These are phyloP conservation scores for Eciton burchellii DNA, from an alignment of 1,140 invertebrate genomes.

Conservation along the genomic window DNA sequence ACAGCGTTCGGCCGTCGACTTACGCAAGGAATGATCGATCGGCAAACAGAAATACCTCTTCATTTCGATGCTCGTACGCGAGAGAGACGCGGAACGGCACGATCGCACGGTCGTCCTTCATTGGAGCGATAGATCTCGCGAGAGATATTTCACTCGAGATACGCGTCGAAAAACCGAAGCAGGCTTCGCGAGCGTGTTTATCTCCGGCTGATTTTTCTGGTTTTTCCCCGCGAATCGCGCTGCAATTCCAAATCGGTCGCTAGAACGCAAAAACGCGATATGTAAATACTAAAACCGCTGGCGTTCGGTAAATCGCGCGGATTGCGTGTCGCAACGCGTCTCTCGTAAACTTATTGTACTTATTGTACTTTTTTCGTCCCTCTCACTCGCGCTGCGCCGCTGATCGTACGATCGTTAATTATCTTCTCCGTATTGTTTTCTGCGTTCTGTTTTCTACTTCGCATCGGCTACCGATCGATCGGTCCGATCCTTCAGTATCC, in stretches of 20 bases:
- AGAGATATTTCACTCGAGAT: constrained; percentile 1
- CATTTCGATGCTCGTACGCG: constrained; percentile 1
- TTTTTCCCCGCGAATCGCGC: neutral
- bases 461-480: constrained; percentile 43
- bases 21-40: constrained; percentile 71
- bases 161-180: neutral
- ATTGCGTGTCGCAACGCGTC: neutral
- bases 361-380: constrained; percentile 15
- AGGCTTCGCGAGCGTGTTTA: neutral
- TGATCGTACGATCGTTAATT: constrained; percentile 37
- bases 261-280: neutral
- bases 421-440: constrained; percentile 44
- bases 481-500: constrained; percentile 47
- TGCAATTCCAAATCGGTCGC: constrained; percentile 6
- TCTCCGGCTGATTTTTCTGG: neutral
- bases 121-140: constrained; percentile 17
- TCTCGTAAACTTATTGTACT: neutral
- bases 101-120: neutral
- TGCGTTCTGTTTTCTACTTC: too few relatives aligned
- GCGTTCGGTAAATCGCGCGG: constrained; percentile 25
- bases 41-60: constrained; percentile 46
- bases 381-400: neutral
- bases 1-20: constrained; percentile 22
- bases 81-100: neutral
- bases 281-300: neutral